Evolutionary conservation across 2,888 invertebrate genomes (phyloP).

Genomic region (Drosophila mimica): DNA sequence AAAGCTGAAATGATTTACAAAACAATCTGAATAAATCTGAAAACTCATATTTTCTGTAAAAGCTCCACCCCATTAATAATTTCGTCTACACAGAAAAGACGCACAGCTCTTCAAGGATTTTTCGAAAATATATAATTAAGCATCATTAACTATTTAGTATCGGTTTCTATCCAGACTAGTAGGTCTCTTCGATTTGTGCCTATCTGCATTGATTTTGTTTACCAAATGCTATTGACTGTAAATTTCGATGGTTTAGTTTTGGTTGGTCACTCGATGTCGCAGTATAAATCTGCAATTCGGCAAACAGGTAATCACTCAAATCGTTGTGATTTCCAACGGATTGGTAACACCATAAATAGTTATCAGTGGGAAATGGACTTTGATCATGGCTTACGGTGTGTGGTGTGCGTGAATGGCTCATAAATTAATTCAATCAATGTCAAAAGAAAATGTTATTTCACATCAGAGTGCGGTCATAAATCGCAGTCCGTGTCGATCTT

Average conservation of each 20-base stretch:
- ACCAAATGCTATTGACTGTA: slow-evolving; percentile 17
- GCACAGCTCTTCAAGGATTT: background rate
- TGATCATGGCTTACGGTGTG: slow-evolving; percentile 10
- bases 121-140: background rate
- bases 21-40: background rate
- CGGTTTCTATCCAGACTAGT: background rate
- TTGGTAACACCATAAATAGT: slow-evolving; percentile 64
- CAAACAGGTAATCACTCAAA: slow-evolving; percentile 74
- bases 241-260: slow-evolving; percentile 18
- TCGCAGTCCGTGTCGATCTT: slow-evolving; percentile 56
- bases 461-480: slow-evolving; percentile 45
- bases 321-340: slow-evolving; percentile 66
- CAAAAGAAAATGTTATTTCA: slow-evolving; percentile 68
- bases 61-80: background rate
- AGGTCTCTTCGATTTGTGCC: background rate
- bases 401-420: slow-evolving; percentile 27
- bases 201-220: background rate
- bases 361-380: slow-evolving; percentile 10
- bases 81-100: background rate
- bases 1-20: background rate
- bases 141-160: background rate
- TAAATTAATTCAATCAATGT: slow-evolving; percentile 77
- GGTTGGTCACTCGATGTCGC: slow-evolving; percentile 42
- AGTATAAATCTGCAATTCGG: slow-evolving; percentile 72
- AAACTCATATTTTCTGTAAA: background rate